Evolutionary conservation across 2,888 invertebrate species (phyloP).

Genomic region (Laothoe populi): DNA sequence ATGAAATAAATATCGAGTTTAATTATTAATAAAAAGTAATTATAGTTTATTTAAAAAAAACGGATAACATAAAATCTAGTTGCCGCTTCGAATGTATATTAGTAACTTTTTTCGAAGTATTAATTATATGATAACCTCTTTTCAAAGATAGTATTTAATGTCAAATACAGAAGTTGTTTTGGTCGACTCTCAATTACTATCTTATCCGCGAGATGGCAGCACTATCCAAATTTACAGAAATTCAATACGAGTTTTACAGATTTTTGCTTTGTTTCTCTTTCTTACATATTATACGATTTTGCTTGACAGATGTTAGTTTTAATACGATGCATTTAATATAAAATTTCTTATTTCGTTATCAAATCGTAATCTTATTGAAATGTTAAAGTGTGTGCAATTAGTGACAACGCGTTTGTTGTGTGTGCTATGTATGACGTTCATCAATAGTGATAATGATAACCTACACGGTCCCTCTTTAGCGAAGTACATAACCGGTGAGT

Average conservation of each 20-base stretch:
- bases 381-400: constrained; percentile 54
- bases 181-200: constrained; percentile 33
- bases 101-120: neutral
- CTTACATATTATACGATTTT: constrained; percentile 49
- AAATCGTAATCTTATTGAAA: constrained; percentile 43
- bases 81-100: neutral
- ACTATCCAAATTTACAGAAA: constrained; percentile 60
- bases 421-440: constrained; percentile 73
- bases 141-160: constrained; percentile 55
- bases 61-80: neutral
- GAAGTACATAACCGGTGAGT: constrained; percentile 80
- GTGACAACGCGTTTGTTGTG: constrained; percentile 53
- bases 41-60: neutral
- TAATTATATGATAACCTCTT: constrained; percentile 42
- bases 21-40: constrained; percentile 16
- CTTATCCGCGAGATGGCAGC: constrained; percentile 66
- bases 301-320: constrained; percentile 37
- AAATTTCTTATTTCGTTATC: constrained; percentile 15
- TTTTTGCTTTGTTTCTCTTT: constrained; percentile 70
- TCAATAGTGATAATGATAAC: constrained; percentile 74
- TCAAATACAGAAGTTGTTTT: constrained; percentile 48
- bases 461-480: constrained; percentile 78
- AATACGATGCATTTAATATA: constrained; percentile 19
- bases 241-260: constrained; percentile 57
- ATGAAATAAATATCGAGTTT: neutral